Base-by-base conservation (phyloP, 2,797 vertebrate species). In the Artibeus jamaicensis region DNA sequence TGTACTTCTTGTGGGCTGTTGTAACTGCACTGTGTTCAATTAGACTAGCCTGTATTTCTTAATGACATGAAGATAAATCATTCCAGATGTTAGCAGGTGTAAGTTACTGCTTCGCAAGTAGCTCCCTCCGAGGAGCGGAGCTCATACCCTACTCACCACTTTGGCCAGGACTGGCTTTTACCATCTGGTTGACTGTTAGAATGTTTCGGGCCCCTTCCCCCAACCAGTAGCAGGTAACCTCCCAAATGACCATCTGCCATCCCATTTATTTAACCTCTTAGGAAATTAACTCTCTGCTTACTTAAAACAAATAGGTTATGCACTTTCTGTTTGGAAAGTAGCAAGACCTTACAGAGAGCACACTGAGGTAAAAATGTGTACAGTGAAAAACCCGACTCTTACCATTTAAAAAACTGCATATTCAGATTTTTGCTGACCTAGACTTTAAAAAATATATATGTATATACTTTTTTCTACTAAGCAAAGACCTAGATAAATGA, bases 71-170 rank as follows among this genome's bases (percentile, higher is more conserved):
- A 84, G 68, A 93, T 93, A 88, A 96, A 85, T 89, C 57, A 42
- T 97, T 98, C 76, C 97, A 98, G 97, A 95, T 98, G 97, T 96
- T 97, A 94, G 91, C 97, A 98, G 98, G 97, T 98, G 81, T 98
- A 97, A 92, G 85, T 98, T 98, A 95, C 96, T 91, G 34, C 92
- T 96, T 79, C 18, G 92, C 86, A 96, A 46, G 57, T 3, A 48
- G 15, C 89, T 91, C 15, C 85, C 87, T 97, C 74, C 22, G 53
- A 37, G 91, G 70, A 85, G 9, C 18, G 84, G 81, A 67, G 70
- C 96, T 93, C 55, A 68, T 73, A 92, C 79, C 39, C 55, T 96
- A 86, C 68, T 93, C 92, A 82, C 76, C 12, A 11, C 79, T 94
- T 50, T 57, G 76, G 57, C 68, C n/a, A 77, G 67, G 96, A 68